Conservation (phyloP, 2,113 vertebrate species). For the Tor tambroides region DNA sequence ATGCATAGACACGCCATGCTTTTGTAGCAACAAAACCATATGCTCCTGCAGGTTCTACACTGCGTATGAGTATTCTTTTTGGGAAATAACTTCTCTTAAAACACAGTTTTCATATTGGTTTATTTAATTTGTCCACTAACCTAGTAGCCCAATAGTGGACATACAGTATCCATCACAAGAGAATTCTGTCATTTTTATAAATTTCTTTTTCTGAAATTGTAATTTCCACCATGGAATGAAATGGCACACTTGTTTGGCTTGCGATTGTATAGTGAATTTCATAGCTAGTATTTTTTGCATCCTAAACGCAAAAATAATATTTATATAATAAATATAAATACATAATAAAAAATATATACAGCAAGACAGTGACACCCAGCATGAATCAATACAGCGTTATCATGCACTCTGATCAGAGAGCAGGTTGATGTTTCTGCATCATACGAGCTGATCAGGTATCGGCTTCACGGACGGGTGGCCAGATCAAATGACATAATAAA, state of each 20-base stretch:
- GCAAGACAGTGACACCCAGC: not conserved
- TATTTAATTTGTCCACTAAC: not conserved
- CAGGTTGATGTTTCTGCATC: constrained; percentile 68
- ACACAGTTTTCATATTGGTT: too few relatives aligned
- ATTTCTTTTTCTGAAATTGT: not conserved
- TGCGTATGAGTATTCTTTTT: too few relatives aligned
- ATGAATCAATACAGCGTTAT: constrained; percentile 15
- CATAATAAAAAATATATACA: too few relatives aligned
- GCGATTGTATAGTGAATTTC: not conserved
- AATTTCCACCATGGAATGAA: not conserved
- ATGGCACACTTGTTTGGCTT: not conserved
- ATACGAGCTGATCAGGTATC: constrained; percentile 70
- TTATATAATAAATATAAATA: not conserved
- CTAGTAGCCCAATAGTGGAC: not conserved
- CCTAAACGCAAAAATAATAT: not conserved
- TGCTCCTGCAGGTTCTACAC: too few relatives aligned
- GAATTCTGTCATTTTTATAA: not conserved
- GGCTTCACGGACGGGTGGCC: constrained; percentile 64
- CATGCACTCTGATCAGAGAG: constrained; percentile 23
- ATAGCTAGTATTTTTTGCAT: not conserved
- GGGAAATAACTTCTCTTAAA: too few relatives aligned
- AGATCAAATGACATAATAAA: constrained; percentile 77
- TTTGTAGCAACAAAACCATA: too few relatives aligned
- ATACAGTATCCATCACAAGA: not conserved
- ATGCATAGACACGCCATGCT: constrained; percentile 50